Base-by-base conservation (phyloP, 2,888 invertebrate genomes). In the Athrips mouffetella region DNA sequence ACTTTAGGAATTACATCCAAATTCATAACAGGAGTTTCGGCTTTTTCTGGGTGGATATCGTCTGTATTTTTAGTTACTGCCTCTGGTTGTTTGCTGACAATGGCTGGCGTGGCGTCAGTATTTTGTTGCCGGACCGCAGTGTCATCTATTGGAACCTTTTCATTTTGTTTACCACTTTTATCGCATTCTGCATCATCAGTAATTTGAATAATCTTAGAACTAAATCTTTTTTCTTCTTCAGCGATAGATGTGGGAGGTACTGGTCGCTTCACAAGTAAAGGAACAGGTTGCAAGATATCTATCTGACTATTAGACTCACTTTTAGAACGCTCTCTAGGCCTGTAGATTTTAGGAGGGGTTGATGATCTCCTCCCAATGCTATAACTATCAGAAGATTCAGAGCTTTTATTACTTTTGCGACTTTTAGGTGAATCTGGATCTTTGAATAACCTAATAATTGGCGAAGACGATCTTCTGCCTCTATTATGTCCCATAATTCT, bases 401-500 rank as follows among this genome's bases (percentile, higher is more conserved):
- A 42, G 39, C 40, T 50, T 29, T 35, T 53, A 7, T 47, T 20
- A 40, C 40, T 47, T 59, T 37, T 37, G 5, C 23, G 20, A 27
- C 39, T 37, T 48, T 25, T 35, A 2, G 23, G 25, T 10, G 44
- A 31, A 20, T 23, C 45, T 15, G 45, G 10, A 2, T 45, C 45
- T 25, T 15, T 45, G 7, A 35, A 35, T 10, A 31, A 7, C 27
- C 16, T 45, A 27, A 45, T 45, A n/a, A 35, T 25, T 39, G 53
- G 50, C 11, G 60, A 60, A 25, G 58, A 46, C 15, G 60, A 57
- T 48, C 50, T 62, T 53, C 63, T 68, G 0, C 53, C 48, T 57
- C 57, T 70, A 50, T 69, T 73, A 35, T 62, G 65, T 7, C 73
- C 73, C 47, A 65, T 73, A 25, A 88, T 83, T 62, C 83, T 72